phyloP scores from a whole-genome alignment of 2,113 vertebrate species.

The Pelecanus crispus region DNA sequence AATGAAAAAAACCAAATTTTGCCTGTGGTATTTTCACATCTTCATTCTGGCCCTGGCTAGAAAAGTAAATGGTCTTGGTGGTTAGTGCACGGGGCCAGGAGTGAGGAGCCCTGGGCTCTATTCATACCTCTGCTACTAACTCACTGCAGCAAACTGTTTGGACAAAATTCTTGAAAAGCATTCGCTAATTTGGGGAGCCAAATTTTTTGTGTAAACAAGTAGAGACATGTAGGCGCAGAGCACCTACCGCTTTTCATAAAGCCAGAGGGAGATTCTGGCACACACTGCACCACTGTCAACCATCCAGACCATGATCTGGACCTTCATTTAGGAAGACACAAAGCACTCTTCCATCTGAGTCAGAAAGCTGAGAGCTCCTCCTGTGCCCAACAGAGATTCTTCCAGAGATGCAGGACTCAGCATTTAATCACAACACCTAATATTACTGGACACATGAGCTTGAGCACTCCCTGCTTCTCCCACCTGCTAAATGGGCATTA shows the following conservation, averaged over 20 bases:
- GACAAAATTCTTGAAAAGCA: conserved; percentile 58
- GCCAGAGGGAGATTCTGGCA: not conserved
- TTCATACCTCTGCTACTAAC: conserved; percentile 39
- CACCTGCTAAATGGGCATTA: not conserved
- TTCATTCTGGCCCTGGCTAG: not conserved
- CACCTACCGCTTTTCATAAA: not conserved
- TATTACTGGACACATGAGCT: not conserved
- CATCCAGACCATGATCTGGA: not conserved
- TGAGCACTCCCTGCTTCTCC: not conserved
- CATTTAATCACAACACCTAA: not conserved
- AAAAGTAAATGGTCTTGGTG: conserved; percentile 34
- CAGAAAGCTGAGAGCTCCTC: not conserved
- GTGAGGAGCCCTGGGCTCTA: conserved; percentile 19
- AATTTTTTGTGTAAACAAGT: not conserved
- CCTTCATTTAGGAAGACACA: not conserved
- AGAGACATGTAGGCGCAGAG: not conserved
- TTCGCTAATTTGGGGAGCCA: not conserved
- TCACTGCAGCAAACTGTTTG: conserved; percentile 1
- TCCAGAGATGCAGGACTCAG: not conserved
- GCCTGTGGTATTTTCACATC: conserved; percentile 51
- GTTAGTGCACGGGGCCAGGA: conserved; percentile 5
- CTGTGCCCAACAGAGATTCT: not conserved
- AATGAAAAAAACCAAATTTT: not conserved
- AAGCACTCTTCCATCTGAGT: not conserved
- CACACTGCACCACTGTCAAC: not conserved